Evolutionary conservation across 2,888 invertebrate genomes (phyloP), one percentile per base, ranked within the genome.

Genomic region (Latrodectus hesperus): DNA sequence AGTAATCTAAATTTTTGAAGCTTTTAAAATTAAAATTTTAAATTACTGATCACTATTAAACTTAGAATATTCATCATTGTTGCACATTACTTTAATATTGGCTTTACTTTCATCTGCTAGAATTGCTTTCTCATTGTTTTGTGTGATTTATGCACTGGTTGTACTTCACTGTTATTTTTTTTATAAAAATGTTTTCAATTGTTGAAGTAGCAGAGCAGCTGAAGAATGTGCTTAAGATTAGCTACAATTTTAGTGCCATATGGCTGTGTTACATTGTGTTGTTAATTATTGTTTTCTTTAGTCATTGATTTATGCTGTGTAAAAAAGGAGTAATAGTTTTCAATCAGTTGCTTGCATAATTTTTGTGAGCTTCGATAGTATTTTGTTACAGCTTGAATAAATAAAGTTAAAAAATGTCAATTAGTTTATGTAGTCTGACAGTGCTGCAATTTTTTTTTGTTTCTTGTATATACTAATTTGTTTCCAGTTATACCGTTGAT

Each of bases 101-200:
- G 38, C 38, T 38, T 38, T 6, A 38, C 2, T 38, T 38, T 38
- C 38, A 38, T 38, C 4, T 38, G 38, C 38, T 38, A 38, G 38
- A 38, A 4, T 38, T 38, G 38, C 38, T 38, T 38, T 76, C 74
- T 67, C 60, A 22, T 70, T 38, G 80, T 60, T 64, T 64, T 38
- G 65, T 81, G 81, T 81, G 80, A 81, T 87, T 73, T 12, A 55
- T 87, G 86, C 86, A 87, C 86, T 87, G 81, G 86, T 87, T 87
- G 81, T 77, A 65, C 26, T 72, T 76, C 86, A 87, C 86, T 76
- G n/a, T 75, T 72, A 70, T 49, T 16, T 75, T 60, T 3, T 16
- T 60, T 55, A 51, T 12, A 60, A 75, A 55, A 70, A 53, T 75
- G 81, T 53, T 53, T 55, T 51, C 17, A 60, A 38, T 55, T 74